phyloP scores from a whole-genome alignment of 2,113 vertebrate species.

The Sapajus apella region DNA sequence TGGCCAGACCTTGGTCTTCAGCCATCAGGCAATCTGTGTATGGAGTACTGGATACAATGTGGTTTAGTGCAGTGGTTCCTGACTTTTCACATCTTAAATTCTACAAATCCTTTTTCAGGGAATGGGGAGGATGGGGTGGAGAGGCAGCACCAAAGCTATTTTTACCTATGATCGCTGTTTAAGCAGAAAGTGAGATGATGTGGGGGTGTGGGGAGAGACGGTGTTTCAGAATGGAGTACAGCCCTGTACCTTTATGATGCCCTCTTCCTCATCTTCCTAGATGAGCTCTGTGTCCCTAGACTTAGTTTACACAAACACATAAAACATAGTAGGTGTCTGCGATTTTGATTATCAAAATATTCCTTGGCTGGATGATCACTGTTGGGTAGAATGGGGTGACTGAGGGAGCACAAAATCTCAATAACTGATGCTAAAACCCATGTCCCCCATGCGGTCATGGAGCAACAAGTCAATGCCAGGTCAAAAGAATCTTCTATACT shows the following conservation, averaged over 20 bases:
- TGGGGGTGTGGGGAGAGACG: not conserved
- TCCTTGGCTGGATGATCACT: not conserved
- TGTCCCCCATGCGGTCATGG: not conserved
- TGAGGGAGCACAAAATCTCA: not conserved
- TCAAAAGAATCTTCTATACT: not conserved
- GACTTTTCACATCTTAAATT: not conserved
- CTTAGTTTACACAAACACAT: not conserved
- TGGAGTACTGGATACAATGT: not conserved
- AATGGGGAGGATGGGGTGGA: rapidly evolving
- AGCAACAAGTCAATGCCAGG: not conserved
- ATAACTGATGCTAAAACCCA: not conserved
- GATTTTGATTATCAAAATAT: not conserved
- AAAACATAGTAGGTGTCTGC: not conserved
- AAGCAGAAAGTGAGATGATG: not conserved
- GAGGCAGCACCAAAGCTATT: not conserved
- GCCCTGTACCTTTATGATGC: not conserved
- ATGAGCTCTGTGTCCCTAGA: not conserved
- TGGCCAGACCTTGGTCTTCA: not conserved
- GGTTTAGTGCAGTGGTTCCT: not conserved
- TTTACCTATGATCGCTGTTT: not conserved
- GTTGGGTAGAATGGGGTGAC: not conserved
- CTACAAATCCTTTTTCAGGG: not conserved
- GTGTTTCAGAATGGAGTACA: not conserved
- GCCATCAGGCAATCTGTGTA: not conserved
- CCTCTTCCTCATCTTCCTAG: not conserved